Evolutionary conservation across 2,113 vertebrate genomes (phyloP).

Genomic region (Bos javanicus): DNA sequence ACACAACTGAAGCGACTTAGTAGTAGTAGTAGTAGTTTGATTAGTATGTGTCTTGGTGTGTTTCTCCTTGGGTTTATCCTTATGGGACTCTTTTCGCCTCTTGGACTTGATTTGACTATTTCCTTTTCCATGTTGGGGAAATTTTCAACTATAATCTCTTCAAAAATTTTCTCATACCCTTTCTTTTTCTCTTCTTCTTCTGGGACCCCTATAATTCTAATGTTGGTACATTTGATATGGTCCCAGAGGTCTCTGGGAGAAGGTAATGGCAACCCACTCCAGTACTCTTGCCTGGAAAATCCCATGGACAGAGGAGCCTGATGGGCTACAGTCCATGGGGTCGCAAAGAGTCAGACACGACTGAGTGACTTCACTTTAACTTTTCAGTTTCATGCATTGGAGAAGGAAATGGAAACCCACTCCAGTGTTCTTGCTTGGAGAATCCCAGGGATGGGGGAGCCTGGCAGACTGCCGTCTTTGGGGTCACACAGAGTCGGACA

Average conservation of each 20-base stretch:
- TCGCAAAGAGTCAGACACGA: rapidly evolving
- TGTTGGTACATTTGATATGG: neutral
- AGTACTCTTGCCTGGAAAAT: no score
- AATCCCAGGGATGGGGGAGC: no score
- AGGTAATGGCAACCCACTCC: no score
- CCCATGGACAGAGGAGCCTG: no score
- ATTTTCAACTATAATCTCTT: neutral
- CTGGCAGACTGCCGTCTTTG: no score
- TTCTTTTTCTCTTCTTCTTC: neutral
- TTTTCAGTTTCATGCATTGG: no score
- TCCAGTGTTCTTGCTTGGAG: no score
- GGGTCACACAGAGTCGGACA: rapidly evolving
- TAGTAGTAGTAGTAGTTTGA: neutral
- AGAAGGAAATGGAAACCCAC: no score
- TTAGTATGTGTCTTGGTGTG: neutral
- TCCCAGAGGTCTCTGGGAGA: neutral
- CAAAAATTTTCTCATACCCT: neutral
- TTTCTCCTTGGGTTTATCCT: neutral
- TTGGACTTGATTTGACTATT: neutral
- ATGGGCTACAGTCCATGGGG: no score
- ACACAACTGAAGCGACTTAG: no score
- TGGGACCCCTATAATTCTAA: neutral
- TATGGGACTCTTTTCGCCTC: neutral
- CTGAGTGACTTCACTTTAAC: no score
- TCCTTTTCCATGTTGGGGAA: neutral